phyloP scores from a whole-genome alignment of 1,140 invertebrate species.

The Notospermus geniculatus region DNA sequence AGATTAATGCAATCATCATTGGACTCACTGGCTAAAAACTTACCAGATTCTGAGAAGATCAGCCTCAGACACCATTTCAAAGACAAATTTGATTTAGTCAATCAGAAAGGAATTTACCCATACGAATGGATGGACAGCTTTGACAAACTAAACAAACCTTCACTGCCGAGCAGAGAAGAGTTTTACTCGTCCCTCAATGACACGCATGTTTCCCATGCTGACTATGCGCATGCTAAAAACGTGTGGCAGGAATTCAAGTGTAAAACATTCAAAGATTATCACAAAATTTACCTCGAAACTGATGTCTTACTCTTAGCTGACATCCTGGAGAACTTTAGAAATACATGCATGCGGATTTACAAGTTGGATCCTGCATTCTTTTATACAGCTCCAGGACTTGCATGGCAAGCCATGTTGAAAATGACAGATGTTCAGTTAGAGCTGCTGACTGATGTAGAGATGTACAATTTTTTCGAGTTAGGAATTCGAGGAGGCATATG shows the following conservation, averaged over 20 bases:
- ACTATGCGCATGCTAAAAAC: slow-evolving; percentile 1
- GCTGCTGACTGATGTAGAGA: slow-evolving; percentile 31
- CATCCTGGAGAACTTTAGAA: slow-evolving; percentile 57
- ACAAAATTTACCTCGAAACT: slow-evolving; percentile 6
- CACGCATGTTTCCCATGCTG: background rate
- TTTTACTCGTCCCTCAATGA: too few relatives aligned
- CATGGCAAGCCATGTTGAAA: slow-evolving; percentile 36
- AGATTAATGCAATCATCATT: too few relatives aligned
- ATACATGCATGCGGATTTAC: slow-evolving; percentile 24
- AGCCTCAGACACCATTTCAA: too few relatives aligned
- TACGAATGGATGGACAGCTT: too few relatives aligned
- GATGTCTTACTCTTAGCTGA: slow-evolving; percentile 41
- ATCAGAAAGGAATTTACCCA: too few relatives aligned
- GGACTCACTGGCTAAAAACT: too few relatives aligned
- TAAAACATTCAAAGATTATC: background rate
- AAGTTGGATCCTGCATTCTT: slow-evolving; percentile 34
- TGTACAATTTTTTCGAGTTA: slow-evolving; percentile 36
- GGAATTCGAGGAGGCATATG: slow-evolving; percentile 33
- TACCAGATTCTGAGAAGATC: too few relatives aligned
- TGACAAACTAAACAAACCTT: too few relatives aligned
- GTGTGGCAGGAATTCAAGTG: background rate
- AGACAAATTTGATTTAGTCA: too few relatives aligned
- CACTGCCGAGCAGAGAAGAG: too few relatives aligned
- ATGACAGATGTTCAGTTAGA: slow-evolving; percentile 30
- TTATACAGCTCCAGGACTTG: slow-evolving; percentile 34